phyloP scores from a whole-genome alignment of 2,888 invertebrate species.

The Eulithis testata region DNA sequence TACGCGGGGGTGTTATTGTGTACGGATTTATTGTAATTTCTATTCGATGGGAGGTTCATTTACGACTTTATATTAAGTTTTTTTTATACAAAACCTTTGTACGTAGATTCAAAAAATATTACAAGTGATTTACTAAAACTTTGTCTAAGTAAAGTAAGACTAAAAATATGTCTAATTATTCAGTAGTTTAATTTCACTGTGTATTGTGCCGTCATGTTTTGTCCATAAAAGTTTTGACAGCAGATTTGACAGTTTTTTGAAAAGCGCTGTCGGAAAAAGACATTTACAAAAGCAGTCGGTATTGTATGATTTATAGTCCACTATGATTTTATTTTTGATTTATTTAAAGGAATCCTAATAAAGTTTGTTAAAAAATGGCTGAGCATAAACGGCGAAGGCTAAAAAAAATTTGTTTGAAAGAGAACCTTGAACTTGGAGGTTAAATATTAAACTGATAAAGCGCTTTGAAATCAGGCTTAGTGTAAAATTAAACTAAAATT shows the following conservation, averaged over 20 bases:
- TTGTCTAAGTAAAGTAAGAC: no score
- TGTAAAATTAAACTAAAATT: no score
- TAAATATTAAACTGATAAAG: no score
- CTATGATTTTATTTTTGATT: slow-evolving; percentile 45
- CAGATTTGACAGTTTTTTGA: slow-evolving; percentile 74
- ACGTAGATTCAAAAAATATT: no score
- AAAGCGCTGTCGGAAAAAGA: slow-evolving; percentile 79
- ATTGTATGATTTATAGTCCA: slow-evolving; percentile 61
- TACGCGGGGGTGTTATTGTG: slow-evolving; percentile 75
- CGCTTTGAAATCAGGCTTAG: no score
- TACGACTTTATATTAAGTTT: slow-evolving; percentile 7
- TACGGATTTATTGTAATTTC: slow-evolving; percentile 48
- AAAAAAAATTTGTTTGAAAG: no score
- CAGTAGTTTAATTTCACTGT: slow-evolving; percentile 2
- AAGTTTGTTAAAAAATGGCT: slow-evolving; percentile 6
- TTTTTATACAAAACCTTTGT: slow-evolving; percentile 10
- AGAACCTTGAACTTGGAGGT: no score
- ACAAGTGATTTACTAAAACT: no score
- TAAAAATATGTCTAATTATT: not conserved
- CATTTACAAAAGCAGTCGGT: slow-evolving; percentile 71
- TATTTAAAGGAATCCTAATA: slow-evolving; percentile 4
- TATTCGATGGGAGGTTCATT: slow-evolving; percentile 45
- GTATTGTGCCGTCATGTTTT: not conserved
- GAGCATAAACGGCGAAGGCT: not conserved
- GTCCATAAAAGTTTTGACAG: slow-evolving; percentile 60